Base-by-base conservation (phyloP, 1,140 invertebrate species). In the Drosophila quadrilineata region DNA sequence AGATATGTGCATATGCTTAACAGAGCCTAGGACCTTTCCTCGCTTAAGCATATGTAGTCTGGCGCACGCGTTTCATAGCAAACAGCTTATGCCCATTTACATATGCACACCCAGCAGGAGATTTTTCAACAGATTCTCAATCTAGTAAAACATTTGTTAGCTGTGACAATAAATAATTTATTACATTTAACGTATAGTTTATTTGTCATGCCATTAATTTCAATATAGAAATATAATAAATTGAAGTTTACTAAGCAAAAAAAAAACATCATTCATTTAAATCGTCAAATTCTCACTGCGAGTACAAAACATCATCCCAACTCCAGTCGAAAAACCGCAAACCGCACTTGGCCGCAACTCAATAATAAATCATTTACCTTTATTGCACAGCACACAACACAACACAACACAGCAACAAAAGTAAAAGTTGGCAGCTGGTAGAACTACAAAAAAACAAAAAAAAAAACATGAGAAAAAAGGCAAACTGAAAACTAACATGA, bases 361-460 rank as follows among this genome's bases (percentile, higher is more conserved):
- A 52, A 70, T 75, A 62, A 54, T 62, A 75, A 75, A 75, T 75
- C 72, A 75, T 75, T 75, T 54, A 75, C 71, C 72, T 75, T 49
- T 40, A 41, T 48, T 49, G 31, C 28, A 19, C 5, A 43, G 8
- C 31, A 1, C n/a, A n/a, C n/a, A n/a, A n/a, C n/a, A n/a, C n/a
- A n/a, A n/a, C n/a, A n/a, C n/a, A n/a, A n/a, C n/a, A n/a, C 14
- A 19, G 19, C 26, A 59, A 43, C 48, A 50, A 68, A 49, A 67
- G 54, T 36, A 60, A 74, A 62, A 75, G 57, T 65, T 28, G 3
- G 12, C 46, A 31, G 41, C 43, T 43, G 29, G 14, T 8, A 16
- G 52, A 54, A 14, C 14, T 12, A 29, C 17, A 28, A 54, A 22
- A 21, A 52, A 28, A 21, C 4, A 40, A 8, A 26, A 26, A 31